phyloP scores from a whole-genome alignment of 2,888 invertebrate species.

The Pimpla rufipes region DNA sequence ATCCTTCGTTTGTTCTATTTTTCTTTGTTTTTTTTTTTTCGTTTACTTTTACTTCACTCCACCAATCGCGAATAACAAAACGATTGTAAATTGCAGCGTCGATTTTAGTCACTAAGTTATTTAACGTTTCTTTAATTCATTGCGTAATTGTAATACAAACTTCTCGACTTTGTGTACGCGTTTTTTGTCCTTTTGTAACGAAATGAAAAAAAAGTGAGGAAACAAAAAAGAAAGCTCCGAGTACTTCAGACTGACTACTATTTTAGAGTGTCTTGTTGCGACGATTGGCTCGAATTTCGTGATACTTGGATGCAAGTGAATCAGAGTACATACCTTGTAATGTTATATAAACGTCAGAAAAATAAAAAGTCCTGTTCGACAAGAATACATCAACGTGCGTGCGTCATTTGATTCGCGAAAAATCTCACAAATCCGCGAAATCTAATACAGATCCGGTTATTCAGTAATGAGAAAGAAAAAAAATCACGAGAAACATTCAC shows the following conservation, averaged over 20 bases:
- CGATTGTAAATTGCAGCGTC: slow-evolving; percentile 69
- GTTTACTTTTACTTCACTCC: slow-evolving; percentile 30
- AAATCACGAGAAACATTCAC: slow-evolving; percentile 34
- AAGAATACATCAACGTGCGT: slow-evolving; percentile 14
- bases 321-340: slow-evolving; percentile 61
- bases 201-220: slow-evolving; percentile 52
- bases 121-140: slow-evolving; percentile 39
- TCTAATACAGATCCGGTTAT: slow-evolving; percentile 41
- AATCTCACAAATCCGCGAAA: slow-evolving; percentile 41
- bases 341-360: slow-evolving; percentile 37
- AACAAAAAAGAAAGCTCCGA: slow-evolving; percentile 13
- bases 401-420: slow-evolving; percentile 28
- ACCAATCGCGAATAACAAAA: slow-evolving; percentile 55
- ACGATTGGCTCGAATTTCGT: slow-evolving; percentile 33
- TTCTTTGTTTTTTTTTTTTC: slow-evolving; percentile 42
- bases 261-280: slow-evolving; percentile 59
- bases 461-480: slow-evolving; percentile 16
- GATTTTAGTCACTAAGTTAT: slow-evolving; percentile 70
- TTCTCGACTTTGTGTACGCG: slow-evolving; percentile 40
- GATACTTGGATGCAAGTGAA: slow-evolving; percentile 52
- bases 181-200: slow-evolving; percentile 55
- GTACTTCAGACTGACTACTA: slow-evolving; percentile 59
- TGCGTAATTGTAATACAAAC: slow-evolving; percentile 54
- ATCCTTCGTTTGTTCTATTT: slow-evolving; percentile 59
- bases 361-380: slow-evolving; percentile 31